These are phyloP conservation scores for Sarcophaga carnaria DNA, from an alignment of 2,888 invertebrate species.

Conservation along the genomic window DNA sequence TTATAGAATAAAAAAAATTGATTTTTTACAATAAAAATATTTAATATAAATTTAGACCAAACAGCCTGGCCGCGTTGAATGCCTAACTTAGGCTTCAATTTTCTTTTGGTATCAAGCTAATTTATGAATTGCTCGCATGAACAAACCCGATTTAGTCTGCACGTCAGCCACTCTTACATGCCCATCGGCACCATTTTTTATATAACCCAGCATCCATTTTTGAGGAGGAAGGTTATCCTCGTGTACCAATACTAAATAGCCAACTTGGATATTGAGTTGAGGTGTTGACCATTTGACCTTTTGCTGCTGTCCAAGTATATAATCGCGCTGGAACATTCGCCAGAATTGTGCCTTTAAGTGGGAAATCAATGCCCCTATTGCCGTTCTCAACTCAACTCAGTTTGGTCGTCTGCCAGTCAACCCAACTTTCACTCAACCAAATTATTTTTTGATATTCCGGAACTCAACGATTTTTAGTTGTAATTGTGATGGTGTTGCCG, in stretches of 20 bases:
- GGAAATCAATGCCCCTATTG: background rate
- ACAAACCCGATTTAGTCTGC: constrained; percentile 3
- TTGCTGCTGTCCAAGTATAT: constrained; percentile 14
- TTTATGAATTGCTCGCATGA: constrained; percentile 16
- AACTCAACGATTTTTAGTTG: too few species aligned
- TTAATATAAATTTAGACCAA: background rate
- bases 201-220: constrained; percentile 18
- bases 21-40: background rate
- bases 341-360: constrained; percentile 27
- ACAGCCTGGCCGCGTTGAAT: constrained; percentile 22
- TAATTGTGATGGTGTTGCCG: too few species aligned
- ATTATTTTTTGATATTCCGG: too few species aligned
- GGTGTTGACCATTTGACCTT: constrained; percentile 10
- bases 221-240: constrained; percentile 16
- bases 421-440: too few species aligned
- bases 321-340: constrained; percentile 7
- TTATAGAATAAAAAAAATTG: too few species aligned
- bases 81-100: constrained; percentile 25
- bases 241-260: constrained; percentile 23
- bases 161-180: constrained; percentile 1
- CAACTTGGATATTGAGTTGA: constrained; percentile 5
- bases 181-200: constrained; percentile 11
- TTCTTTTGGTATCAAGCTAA: constrained; percentile 27
- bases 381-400: too few species aligned
- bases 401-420: too few species aligned